Base-by-base conservation (phyloP, 1,140 invertebrate genomes). In the Papilio xuthus region DNA sequence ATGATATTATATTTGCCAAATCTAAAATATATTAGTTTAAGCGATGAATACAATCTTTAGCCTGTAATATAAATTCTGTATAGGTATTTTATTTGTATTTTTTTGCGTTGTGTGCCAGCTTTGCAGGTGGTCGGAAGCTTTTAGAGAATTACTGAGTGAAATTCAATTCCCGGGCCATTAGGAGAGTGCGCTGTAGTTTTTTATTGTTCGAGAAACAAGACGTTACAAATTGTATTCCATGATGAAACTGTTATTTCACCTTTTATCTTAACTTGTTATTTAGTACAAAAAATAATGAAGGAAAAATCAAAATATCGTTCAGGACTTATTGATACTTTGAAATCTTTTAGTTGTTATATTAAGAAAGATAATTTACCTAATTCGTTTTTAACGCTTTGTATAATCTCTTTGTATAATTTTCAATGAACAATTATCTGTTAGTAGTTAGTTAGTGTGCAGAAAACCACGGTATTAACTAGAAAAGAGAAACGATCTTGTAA, bases 161-260 rank as follows among this genome's bases (percentile, higher is more conserved):
- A 67, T 67, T 67, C 60, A 67, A 67, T 67, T 67, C 60, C 60
- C 60, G 26, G 26, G 13, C 60, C 60, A 67, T 67, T 67, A 67
- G 60, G 60, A 67, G 60, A 67, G 60, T 67, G 26, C 60, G 60
- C 60, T 67, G 60, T 67, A 67, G 60, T 67, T 67, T 28, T 67
- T 67, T 67, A 67, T 67, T 67, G 60, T 67, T 67, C 26, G 60
- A 67, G 60, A 32, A 67, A 67, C 60, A 67, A 67, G 60, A 67
- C 28, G 4, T 67, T 28, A 67, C 60, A 67, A 67, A 67, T 67
- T 67, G 60, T 28, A 67, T 60, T 23, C 10, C 12, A 60, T 60
- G 8, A 56, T 23, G 32, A 28, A 67, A 28, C 12, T 32, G 23
- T 23, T 67, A 67, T 67, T 67, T 28, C 12, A 13, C 12, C 32